Conservation (phyloP, 2,797 vertebrate species). For the Huso huso region DNA sequence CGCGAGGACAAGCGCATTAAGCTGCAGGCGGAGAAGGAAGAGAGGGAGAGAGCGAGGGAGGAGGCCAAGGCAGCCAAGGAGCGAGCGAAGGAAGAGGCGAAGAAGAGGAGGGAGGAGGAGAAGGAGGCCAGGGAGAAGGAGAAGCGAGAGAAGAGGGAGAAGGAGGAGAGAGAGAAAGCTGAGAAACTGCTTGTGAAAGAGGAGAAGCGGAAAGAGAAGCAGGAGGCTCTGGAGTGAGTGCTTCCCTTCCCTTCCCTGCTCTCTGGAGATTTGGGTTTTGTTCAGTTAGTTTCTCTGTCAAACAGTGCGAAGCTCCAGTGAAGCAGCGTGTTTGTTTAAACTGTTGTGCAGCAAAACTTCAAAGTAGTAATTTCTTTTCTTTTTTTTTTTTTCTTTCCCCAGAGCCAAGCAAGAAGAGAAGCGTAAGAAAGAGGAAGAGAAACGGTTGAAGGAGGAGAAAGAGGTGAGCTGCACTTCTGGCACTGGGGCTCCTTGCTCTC, state of each 20-base stretch:
- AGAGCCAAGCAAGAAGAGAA: slow-evolving; percentile 95
- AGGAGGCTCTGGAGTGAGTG: slow-evolving; percentile 78
- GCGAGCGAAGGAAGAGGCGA: slow-evolving; percentile 76
- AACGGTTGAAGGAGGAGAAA: slow-evolving; percentile 84
- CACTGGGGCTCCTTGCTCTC: neutral
- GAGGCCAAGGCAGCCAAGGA: slow-evolving; percentile 75
- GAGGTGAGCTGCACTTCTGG: slow-evolving; percentile 58
- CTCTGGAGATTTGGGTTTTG: too few relatives aligned
- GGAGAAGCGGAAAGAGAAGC: slow-evolving; percentile 80
- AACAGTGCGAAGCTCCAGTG: too few relatives aligned
- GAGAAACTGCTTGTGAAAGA: slow-evolving; percentile 74
- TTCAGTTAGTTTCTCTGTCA: too few relatives aligned
- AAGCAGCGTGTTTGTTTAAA: too few relatives aligned
- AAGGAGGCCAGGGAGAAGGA: slow-evolving; percentile 74
- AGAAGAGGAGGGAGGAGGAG: slow-evolving; percentile 72
- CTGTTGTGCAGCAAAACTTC: too few relatives aligned
- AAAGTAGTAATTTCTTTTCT: neutral
- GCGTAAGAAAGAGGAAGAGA: slow-evolving; percentile 91
- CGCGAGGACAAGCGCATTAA: slow-evolving; percentile 60
- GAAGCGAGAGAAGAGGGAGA: slow-evolving; percentile 76
- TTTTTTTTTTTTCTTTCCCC: slow-evolving; percentile 11
- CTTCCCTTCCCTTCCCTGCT: neutral
- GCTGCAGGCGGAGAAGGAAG: slow-evolving; percentile 51
- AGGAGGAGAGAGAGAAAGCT: slow-evolving; percentile 77
- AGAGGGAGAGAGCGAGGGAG: slow-evolving; percentile 74